These are phyloP conservation scores for Gryllus longicercus DNA, from an alignment of 2,888 invertebrate species.

Conservation along the genomic window DNA sequence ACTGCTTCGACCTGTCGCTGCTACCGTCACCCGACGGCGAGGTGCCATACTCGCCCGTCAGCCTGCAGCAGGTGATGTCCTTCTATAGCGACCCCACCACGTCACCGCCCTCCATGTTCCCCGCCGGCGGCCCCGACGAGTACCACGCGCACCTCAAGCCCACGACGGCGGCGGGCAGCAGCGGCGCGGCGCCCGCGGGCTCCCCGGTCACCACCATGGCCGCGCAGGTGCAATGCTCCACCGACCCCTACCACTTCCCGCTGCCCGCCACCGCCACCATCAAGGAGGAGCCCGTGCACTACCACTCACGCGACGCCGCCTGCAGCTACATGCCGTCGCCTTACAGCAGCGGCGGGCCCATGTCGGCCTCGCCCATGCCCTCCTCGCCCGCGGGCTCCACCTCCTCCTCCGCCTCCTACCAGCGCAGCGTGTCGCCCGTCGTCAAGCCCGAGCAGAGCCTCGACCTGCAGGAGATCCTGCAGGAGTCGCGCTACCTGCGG, in stretches of 20 bases:
- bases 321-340: constrained; percentile 19
- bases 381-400: constrained; percentile 30
- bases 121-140: constrained; percentile 29
- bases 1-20: constrained; percentile 69
- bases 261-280: constrained; percentile 55
- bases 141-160: neutral
- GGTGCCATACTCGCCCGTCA: constrained; percentile 36
- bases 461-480: constrained; percentile 59
- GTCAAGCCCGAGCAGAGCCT: constrained; percentile 59
- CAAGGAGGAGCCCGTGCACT: constrained; percentile 26
- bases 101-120: constrained; percentile 35
- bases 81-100: constrained; percentile 33
- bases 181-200: neutral
- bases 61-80: constrained; percentile 34
- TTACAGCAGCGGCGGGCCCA: neutral
- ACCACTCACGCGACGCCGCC: no score
- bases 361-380: constrained; percentile 27
- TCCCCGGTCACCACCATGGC: constrained; percentile 51
- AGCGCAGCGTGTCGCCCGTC: constrained; percentile 40
- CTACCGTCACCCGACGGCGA: constrained; percentile 52
- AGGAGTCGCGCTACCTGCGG: constrained; percentile 56
- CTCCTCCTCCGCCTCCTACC: constrained; percentile 35
- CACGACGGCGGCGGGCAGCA: neutral
- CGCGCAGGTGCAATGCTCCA: constrained; percentile 48
- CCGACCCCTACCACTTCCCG: constrained; percentile 45